phyloP scores from a whole-genome alignment of 1,140 invertebrate species.

The Drosophila bipectinata region DNA sequence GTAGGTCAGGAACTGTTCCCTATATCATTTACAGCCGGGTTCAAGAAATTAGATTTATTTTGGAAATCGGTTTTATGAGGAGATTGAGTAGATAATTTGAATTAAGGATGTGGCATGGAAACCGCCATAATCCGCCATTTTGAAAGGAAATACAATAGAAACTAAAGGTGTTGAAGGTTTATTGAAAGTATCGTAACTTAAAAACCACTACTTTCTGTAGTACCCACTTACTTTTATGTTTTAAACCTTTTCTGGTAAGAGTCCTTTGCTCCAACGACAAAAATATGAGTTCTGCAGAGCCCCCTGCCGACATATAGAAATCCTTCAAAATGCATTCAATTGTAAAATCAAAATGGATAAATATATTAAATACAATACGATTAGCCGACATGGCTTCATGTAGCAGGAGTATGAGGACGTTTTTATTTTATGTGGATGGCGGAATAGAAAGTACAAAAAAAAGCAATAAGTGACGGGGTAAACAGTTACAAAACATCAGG shows the following conservation, averaged over 20 bases:
- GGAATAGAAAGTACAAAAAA: not conserved
- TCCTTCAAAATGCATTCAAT: constrained; percentile 57
- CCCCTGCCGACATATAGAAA: constrained; percentile 12
- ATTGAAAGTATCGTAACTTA: too few species aligned
- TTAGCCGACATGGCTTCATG: constrained; percentile 50
- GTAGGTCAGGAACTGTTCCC: constrained; percentile 65
- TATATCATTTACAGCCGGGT: constrained; percentile 16
- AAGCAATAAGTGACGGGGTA: constrained; percentile 35
- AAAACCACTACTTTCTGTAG: constrained; percentile 3
- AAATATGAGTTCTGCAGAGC: constrained; percentile 2
- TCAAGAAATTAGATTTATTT: not conserved
- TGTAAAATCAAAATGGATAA: constrained; percentile 65
- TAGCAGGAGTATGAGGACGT: not conserved
- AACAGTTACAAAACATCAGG: constrained; percentile 67
- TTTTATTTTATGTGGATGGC: constrained; percentile 1
- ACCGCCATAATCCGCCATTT: too few species aligned
- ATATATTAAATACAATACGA: constrained; percentile 62
- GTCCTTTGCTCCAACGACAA: not conserved
- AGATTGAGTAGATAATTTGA: too few species aligned
- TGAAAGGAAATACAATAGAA: not conserved
- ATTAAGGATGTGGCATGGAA: too few species aligned
- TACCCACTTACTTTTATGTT: not conserved
- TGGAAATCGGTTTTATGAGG: not conserved
- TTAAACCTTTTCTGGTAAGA: constrained; percentile 5
- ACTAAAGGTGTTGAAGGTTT: too few species aligned